These are phyloP conservation scores for Vanessa cardui DNA, from an alignment of 2,888 invertebrate species.

Conservation along the genomic window DNA sequence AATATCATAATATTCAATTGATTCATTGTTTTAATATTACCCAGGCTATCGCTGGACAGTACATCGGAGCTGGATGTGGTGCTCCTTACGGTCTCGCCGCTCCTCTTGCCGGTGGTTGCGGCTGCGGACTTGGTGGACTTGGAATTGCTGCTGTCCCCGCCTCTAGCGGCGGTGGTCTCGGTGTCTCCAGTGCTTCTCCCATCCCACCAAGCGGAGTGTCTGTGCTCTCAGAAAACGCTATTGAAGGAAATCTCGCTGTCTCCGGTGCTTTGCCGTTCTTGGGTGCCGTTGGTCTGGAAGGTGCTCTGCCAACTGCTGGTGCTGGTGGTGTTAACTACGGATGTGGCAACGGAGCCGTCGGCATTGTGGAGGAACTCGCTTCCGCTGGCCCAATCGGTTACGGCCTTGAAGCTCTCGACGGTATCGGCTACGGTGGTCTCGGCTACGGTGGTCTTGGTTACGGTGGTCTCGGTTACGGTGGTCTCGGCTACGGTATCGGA, in stretches of 20 bases:
- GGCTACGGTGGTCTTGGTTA: constrained; percentile 35
- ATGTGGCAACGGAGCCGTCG: constrained; percentile 46
- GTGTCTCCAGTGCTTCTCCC: constrained; percentile 49
- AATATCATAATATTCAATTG: too few relatives aligned
- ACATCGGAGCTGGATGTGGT: constrained; percentile 27
- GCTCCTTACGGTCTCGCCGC: constrained; percentile 13
- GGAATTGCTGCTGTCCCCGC: constrained; percentile 36
- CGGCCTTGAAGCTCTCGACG: constrained; percentile 31
- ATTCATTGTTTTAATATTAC: background rate
- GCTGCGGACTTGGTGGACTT: too few relatives aligned
- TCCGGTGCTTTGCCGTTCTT: too few relatives aligned
- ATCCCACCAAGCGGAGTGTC: constrained; percentile 25
- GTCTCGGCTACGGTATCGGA: constrained; percentile 27
- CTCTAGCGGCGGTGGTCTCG: constrained; percentile 43
- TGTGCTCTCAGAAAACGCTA: too few relatives aligned
- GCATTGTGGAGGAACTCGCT: constrained; percentile 40
- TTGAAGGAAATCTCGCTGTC: too few relatives aligned
- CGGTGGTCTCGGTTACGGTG: constrained; percentile 28
- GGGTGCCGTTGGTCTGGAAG: too few relatives aligned
- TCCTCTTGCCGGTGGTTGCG: constrained; percentile 20
- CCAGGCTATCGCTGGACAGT: constrained; percentile 43
- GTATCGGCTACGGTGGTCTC: constrained; percentile 29
- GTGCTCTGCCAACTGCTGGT: constrained; percentile 48
- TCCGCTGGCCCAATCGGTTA: constrained; percentile 36
- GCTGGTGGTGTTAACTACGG: constrained; percentile 49